Conservation (phyloP, 2,113 vertebrate genomes). For the Taurulus bubalis region DNA sequence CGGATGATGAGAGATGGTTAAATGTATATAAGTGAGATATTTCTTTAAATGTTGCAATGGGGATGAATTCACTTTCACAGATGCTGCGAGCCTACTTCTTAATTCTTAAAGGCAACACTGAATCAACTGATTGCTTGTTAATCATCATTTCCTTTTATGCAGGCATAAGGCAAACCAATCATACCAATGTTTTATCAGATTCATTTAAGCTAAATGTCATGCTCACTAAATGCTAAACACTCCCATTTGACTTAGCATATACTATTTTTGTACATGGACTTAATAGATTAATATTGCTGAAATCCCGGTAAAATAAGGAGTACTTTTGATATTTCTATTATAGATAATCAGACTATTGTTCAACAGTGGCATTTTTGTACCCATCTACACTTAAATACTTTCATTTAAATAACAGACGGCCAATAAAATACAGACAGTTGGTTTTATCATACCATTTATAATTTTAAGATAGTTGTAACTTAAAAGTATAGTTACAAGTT, state of each 20-base stretch:
- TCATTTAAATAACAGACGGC: background rate
- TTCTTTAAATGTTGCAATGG: background rate
- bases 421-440: background rate
- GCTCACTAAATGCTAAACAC: too few species aligned
- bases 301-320: background rate
- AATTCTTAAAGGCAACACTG: background rate
- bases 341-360: background rate
- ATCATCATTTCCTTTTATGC: background rate
- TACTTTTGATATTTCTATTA: background rate
- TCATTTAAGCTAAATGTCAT: too few species aligned
- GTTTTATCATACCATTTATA: background rate
- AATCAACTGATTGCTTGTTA: background rate
- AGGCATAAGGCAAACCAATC: too few species aligned
- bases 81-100: background rate
- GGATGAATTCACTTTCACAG: constrained; percentile 2
- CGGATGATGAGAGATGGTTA: constrained; percentile 5
- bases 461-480: background rate
- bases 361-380: background rate
- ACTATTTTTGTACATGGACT: background rate
- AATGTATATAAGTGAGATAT: background rate
- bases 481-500: too few species aligned
- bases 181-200: too few species aligned
- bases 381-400: background rate
- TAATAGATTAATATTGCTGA: background rate
- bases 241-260: too few species aligned